These are phyloP conservation scores for Astropecten irregularis DNA, from an alignment of 53 echinoderm and acorn worm species.

Conservation along the genomic window DNA sequence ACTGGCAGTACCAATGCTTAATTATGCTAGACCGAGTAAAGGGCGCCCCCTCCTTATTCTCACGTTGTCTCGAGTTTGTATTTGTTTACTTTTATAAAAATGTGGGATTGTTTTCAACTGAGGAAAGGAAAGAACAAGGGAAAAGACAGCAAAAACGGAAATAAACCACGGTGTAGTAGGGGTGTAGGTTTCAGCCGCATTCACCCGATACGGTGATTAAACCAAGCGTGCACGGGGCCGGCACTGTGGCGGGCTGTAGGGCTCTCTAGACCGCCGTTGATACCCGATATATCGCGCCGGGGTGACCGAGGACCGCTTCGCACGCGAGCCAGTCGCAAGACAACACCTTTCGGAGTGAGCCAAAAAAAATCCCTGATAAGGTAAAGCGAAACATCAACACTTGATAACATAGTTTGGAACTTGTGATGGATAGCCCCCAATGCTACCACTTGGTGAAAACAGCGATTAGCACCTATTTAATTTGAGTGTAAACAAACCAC, in stretches of 20 bases:
- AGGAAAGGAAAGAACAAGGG: not conserved
- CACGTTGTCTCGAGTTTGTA: not conserved
- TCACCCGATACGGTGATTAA: conserved; percentile 25
- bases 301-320: not conserved
- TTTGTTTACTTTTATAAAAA: not conserved
- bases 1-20: too few relatives aligned
- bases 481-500: conserved; percentile 1
- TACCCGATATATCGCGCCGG: conserved; percentile 10
- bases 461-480: conserved; percentile 20
- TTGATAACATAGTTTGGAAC: conserved; percentile 6
- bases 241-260: not conserved
- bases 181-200: conserved; percentile 20
- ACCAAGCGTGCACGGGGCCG: conserved; percentile 10
- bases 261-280: not conserved
- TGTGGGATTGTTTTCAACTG: not conserved
- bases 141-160: not conserved
- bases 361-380: too few relatives aligned
- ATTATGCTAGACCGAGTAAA: not conserved
- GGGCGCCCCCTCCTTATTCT: not conserved
- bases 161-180: not conserved
- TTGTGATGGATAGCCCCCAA: not conserved
- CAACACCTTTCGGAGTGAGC: not conserved
- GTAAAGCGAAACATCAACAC: conserved; percentile 39
- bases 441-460: not conserved
- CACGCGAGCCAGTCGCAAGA: conserved; percentile 48